Conservation (phyloP, 1,140 invertebrate genomes). For the Tribolium madens region DNA sequence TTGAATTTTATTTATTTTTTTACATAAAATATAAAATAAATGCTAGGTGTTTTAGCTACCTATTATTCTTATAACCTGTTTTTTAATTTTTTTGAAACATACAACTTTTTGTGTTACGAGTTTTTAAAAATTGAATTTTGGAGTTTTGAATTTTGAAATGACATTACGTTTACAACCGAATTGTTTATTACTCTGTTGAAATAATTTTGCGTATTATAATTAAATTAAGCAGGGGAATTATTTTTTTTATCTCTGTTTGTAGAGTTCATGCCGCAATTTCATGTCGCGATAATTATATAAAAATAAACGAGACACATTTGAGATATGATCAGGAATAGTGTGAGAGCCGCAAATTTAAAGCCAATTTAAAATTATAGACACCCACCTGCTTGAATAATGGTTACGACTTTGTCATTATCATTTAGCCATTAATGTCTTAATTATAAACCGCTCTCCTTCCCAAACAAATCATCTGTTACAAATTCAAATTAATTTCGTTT, state of each 20-base stretch:
- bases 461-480: background rate
- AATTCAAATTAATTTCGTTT: background rate
- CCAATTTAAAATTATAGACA: constrained; percentile 4
- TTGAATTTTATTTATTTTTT: no score
- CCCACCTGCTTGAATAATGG: constrained; percentile 14
- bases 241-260: background rate
- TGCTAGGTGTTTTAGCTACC: no score
- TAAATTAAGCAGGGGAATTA: background rate
- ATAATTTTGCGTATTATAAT: background rate
- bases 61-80: no score
- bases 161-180: no score
- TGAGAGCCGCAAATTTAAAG: background rate
- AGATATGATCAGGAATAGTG: background rate
- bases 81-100: no score
- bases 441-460: background rate
- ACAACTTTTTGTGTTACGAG: no score
- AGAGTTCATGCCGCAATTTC: background rate
- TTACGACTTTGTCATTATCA: background rate
- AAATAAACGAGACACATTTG: background rate
- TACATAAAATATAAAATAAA: no score
- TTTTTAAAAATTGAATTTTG: no score
- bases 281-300: background rate
- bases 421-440: constrained; percentile 13
- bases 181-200: no score
- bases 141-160: no score